Evolutionary conservation across 2,888 invertebrate species (phyloP).

Genomic region (Acronicta alni): DNA sequence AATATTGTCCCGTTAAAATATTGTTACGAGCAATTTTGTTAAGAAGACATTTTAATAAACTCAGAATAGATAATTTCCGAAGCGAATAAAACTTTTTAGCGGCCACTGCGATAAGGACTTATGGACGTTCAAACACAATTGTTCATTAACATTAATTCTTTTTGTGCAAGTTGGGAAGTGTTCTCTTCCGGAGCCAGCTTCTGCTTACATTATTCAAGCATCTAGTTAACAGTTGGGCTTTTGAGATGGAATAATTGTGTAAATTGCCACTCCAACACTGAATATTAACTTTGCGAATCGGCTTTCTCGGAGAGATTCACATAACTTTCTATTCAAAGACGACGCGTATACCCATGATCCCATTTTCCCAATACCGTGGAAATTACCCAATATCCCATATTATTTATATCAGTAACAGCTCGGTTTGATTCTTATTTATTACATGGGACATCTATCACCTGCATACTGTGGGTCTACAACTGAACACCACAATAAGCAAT

Average conservation of each 20-base stretch:
- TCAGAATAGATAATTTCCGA: conserved; percentile 36
- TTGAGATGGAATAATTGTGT: conserved; percentile 71
- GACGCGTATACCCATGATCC: too few species aligned
- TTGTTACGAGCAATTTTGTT: conserved; percentile 8
- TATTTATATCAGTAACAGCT: not conserved
- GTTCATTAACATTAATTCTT: conserved; percentile 55
- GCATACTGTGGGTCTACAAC: too few species aligned
- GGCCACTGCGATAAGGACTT: conserved; percentile 10
- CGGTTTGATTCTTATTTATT: too few species aligned
- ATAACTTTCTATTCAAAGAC: conserved; percentile 28
- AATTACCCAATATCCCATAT: too few species aligned
- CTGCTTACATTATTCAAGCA: conserved; percentile 72
- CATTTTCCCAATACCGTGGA: too few species aligned
- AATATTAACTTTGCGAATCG: conserved; percentile 73
- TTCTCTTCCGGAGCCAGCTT: conserved; percentile 47
- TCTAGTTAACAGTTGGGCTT: conserved; percentile 66
- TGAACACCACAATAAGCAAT: too few species aligned
- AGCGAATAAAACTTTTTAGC: conserved; percentile 28
- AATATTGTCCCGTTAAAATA: conserved; percentile 4
- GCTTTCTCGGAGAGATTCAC: conserved; percentile 59
- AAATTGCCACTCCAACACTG: conserved; percentile 76
- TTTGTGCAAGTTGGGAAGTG: conserved; percentile 40
- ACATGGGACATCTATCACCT: too few species aligned
- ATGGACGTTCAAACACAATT: conserved; percentile 43
- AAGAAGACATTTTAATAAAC: conserved; percentile 6